phyloP scores from a whole-genome alignment of 2,888 invertebrate genomes.

The Abscondita cerata region DNA sequence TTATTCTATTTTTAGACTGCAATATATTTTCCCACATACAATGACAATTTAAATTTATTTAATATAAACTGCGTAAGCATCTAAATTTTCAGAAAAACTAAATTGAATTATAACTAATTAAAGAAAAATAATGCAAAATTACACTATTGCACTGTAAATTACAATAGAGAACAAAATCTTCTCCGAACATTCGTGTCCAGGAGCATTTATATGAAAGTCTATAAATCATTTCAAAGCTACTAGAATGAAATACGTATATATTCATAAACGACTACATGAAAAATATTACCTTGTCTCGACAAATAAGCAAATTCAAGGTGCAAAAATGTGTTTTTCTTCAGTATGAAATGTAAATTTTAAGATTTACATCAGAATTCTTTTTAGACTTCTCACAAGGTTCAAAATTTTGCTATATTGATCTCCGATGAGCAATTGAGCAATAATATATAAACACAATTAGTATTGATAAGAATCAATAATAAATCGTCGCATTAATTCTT shows the following conservation, averaged over 20 bases:
- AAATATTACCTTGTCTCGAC: constrained; percentile 28
- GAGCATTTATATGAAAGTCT: constrained; percentile 10
- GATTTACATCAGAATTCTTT: constrained; percentile 24
- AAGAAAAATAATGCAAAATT: constrained; percentile 14
- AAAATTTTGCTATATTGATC: constrained; percentile 31
- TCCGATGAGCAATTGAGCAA: constrained; percentile 36
- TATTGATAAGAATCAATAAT: constrained; percentile 12
- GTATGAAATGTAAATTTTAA: constrained; percentile 24
- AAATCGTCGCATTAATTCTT: constrained; percentile 2
- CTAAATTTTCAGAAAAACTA: constrained; percentile 22
- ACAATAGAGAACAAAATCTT: constrained; percentile 21
- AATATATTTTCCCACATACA: constrained; percentile 7
- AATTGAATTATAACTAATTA: constrained; percentile 17
- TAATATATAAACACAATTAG: constrained; percentile 15
- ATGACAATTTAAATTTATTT: constrained; percentile 21
- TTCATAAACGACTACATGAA: constrained; percentile 28
- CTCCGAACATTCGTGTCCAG: constrained; percentile 12
- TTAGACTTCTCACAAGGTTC: constrained; percentile 18
- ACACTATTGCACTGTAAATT: constrained; percentile 15
- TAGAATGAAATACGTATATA: constrained; percentile 29
- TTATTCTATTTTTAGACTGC: constrained; percentile 22
- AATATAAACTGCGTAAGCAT: constrained; percentile 18
- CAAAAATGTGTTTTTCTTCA: constrained; percentile 28
- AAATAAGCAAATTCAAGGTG: constrained; percentile 35
- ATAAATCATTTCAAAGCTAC: constrained; percentile 22